A percentile compares a stretch with the other conserved stretches of the same genome.
Conservation (phyloP, 1,140 invertebrate species). For the Neelides sp. region DNA sequence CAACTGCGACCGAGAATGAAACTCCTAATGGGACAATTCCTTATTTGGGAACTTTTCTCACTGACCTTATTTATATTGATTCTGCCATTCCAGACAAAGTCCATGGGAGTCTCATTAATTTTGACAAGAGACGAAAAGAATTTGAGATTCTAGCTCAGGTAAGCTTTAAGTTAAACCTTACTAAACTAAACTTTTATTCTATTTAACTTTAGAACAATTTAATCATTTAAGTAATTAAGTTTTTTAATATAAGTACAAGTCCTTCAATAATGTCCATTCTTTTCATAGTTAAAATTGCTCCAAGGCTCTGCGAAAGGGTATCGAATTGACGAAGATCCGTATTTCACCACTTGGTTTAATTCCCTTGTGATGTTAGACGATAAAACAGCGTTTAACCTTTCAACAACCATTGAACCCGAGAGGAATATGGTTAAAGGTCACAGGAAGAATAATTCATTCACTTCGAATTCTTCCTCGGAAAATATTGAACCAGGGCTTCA, state of each 20-base stretch:
- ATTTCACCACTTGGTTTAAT: constrained; percentile 86
- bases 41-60: constrained; percentile 94
- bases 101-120: constrained; percentile 82
- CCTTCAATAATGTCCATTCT: constrained; percentile 5
- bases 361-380: constrained; percentile 78
- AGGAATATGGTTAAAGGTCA: constrained; percentile 46
- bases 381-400: constrained; percentile 76
- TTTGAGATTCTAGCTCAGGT: constrained; percentile 92
- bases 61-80: constrained; percentile 97
- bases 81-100: constrained; percentile 84
- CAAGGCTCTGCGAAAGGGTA: constrained; percentile 97
- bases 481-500: constrained; percentile 56
- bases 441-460: constrained; percentile 78
- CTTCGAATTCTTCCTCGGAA: constrained; percentile 54
- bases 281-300: constrained; percentile 66
- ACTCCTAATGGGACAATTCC: constrained; percentile 80
- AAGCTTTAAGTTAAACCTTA: constrained; percentile 13
- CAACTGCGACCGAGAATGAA: constrained; percentile 27
- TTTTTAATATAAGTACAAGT: background rate
- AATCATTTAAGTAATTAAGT: background rate
- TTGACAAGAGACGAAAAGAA: constrained; percentile 95
- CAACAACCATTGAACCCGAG: constrained; percentile 73
- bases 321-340: constrained; percentile 63
- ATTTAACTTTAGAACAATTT: background rate
- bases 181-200: constrained; percentile 2